Evolutionary conservation across 2,113 vertebrate species (phyloP).

Genomic region (Orthonyx spaldingii): DNA sequence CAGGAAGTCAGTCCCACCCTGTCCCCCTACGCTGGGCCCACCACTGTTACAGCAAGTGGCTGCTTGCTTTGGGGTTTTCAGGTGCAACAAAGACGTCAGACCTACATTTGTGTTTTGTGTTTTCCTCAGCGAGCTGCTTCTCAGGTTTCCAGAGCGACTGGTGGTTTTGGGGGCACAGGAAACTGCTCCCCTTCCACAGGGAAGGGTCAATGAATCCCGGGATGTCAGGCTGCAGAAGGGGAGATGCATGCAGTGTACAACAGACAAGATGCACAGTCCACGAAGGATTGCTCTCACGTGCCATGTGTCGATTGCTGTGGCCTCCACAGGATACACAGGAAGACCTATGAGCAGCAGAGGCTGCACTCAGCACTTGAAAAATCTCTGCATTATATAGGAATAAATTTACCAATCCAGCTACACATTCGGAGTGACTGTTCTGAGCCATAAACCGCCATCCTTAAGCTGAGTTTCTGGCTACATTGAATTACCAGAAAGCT

Average conservation of each 20-base stretch:
- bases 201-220: not conserved
- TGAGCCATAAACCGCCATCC: not conserved
- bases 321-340: not conserved
- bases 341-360: not conserved
- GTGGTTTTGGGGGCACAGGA: not conserved
- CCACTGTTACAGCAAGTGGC: not conserved
- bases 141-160: not conserved
- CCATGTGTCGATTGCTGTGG: not conserved
- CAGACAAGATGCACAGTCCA: not conserved
- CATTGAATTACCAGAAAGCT: not conserved
- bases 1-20: conserved; percentile 40
- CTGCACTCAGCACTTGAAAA: not conserved
- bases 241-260: not conserved
- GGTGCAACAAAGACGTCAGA: not conserved
- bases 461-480: not conserved
- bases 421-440: accelerated
- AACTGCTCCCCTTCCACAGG: not conserved
- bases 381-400: not conserved
- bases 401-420: not conserved
- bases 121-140: not conserved
- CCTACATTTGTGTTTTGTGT: not conserved
- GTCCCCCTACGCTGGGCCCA: not conserved
- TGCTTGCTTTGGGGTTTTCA: not conserved
- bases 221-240: not conserved
- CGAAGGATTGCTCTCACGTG: not conserved